A percentile compares a stretch with the other conserved stretches of the same genome.
phyloP scores from a whole-genome alignment of 2,888 invertebrate genomes.

The Idaea biselata region DNA sequence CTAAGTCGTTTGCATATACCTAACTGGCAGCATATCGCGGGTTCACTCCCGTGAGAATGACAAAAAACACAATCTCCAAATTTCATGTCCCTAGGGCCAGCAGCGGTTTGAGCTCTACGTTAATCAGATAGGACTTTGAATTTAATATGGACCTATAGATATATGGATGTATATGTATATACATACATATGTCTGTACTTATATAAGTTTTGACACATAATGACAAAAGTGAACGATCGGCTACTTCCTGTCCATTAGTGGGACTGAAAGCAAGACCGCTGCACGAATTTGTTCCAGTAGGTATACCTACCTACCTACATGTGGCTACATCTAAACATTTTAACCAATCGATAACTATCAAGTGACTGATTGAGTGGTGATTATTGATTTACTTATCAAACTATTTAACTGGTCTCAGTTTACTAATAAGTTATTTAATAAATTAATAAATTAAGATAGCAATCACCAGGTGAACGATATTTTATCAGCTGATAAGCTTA shows the following conservation, averaged over 20 bases:
- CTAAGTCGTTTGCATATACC: no score
- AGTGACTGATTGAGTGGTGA: slow-evolving; percentile 2
- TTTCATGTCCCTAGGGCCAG: no score
- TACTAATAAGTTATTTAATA: background rate
- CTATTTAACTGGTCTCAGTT: background rate
- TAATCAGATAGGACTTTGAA: background rate
- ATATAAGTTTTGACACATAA: slow-evolving; percentile 25
- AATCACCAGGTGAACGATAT: no score
- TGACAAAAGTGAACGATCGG: slow-evolving; percentile 28
- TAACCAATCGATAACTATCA: background rate
- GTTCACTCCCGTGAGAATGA: no score
- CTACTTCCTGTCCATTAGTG: slow-evolving; percentile 21
- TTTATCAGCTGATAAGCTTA: no score
- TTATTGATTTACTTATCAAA: no score
- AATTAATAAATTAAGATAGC: no score
- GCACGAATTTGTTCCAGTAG: slow-evolving; percentile 8
- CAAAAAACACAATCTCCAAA: no score
- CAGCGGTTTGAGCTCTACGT: background rate
- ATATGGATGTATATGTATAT: background rate
- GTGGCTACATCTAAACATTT: slow-evolving; percentile 2
- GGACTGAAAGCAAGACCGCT: slow-evolving; percentile 14
- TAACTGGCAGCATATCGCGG: no score
- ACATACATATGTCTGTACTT: background rate
- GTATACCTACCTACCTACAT: no score
- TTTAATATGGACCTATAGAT: background rate